Evolutionary conservation across 2,113 vertebrate species (phyloP).

Genomic region (Pollachius pollachius): DNA sequence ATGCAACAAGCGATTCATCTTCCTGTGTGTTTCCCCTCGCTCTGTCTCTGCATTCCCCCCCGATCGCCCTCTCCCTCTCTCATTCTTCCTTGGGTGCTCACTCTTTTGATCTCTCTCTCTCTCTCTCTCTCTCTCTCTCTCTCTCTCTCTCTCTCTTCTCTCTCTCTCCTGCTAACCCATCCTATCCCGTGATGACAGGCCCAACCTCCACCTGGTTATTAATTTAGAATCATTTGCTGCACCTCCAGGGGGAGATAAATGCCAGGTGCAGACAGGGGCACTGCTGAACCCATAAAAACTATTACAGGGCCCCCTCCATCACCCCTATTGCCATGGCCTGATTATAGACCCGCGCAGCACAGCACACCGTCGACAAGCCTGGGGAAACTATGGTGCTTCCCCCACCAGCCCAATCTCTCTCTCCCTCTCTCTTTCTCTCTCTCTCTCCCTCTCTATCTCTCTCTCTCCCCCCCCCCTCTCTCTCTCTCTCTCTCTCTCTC

Average conservation of each 20-base stretch:
- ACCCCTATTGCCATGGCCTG: conserved; percentile 69
- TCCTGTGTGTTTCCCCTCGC: neutral
- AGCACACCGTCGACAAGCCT: conserved; percentile 56
- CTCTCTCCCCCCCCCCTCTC: conserved; percentile 22
- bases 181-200: conserved; percentile 39
- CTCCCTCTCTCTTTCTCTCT: too few relatives aligned
- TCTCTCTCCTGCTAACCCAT: conserved; percentile 22
- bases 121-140: conserved; percentile 7
- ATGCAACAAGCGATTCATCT: conserved; percentile 38
- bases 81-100: conserved; percentile 3
- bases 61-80: conserved; percentile 8
- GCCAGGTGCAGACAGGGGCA: conserved; percentile 71
- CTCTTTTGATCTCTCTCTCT: neutral
- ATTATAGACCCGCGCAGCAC: conserved; percentile 69
- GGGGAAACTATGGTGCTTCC: conserved; percentile 28
- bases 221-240: conserved; percentile 77
- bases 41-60: neutral
- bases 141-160: conserved; percentile 17
- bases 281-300: conserved; percentile 77
- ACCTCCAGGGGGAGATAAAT: conserved; percentile 76
- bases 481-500: conserved; percentile 41
- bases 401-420: too few relatives aligned
- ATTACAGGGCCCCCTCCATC: conserved; percentile 73
- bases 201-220: conserved; percentile 73
- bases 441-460: too few relatives aligned